phyloP scores from a whole-genome alignment of 2,888 invertebrate species.

The Melipona beecheii region DNA sequence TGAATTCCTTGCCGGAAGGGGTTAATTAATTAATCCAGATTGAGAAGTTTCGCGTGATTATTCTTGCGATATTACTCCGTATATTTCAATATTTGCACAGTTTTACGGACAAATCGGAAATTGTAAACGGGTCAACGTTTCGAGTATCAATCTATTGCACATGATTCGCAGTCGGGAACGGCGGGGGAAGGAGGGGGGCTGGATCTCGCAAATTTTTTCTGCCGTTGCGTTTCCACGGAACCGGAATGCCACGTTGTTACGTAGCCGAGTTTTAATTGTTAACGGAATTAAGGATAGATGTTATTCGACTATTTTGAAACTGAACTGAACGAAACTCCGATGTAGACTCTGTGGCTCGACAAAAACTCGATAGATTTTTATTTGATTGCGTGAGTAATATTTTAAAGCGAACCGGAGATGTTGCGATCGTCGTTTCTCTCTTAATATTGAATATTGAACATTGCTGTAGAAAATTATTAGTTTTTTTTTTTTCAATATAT shows the following conservation, averaged over 20 bases:
- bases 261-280: conserved; percentile 16
- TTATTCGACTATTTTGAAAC: neutral
- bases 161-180: neutral
- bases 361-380: neutral
- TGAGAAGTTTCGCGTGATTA: neutral
- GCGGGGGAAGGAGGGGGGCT: too few species aligned
- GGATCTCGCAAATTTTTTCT: neutral
- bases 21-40: conserved; percentile 1
- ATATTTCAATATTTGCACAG: conserved; percentile 34
- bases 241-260: neutral
- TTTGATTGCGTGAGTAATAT: neutral
- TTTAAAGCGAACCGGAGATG: too few species aligned
- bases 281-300: conserved; percentile 33
- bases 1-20: too few species aligned
- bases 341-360: neutral
- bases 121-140: neutral
- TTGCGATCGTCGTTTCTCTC: too few species aligned
- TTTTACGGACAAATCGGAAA: neutral
- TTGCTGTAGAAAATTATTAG: too few species aligned
- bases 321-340: neutral
- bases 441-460: too few species aligned
- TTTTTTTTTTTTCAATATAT: too few species aligned
- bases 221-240: neutral
- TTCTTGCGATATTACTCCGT: conserved; percentile 10
- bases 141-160: conserved; percentile 9